Evolutionary conservation across 2,888 invertebrate species (phyloP).

Genomic region (Cryptosula pallasiana): DNA sequence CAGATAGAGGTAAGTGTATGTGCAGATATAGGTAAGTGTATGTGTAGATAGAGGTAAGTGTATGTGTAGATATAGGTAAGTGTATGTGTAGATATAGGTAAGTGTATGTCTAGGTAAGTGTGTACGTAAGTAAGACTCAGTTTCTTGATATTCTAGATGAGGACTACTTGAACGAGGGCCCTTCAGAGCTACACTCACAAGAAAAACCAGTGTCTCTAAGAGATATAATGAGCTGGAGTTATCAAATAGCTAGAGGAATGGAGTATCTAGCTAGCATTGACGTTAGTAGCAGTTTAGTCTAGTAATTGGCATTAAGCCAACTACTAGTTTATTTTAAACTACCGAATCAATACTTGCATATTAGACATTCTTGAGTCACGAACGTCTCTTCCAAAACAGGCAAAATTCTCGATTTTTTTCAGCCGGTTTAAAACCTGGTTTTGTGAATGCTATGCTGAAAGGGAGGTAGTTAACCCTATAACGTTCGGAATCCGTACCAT

Average conservation of each 20-base stretch:
- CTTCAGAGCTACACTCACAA: not conserved
- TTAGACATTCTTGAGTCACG: too few relatives aligned
- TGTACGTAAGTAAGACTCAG: too few relatives aligned
- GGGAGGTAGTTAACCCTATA: too few relatives aligned
- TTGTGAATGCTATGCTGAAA: too few relatives aligned
- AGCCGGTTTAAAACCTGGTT: too few relatives aligned
- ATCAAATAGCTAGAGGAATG: slow-evolving; percentile 91
- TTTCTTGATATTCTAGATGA: not conserved
- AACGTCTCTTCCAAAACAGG: too few relatives aligned
- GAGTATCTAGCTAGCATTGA: slow-evolving; percentile 84
- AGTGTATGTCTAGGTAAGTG: not conserved
- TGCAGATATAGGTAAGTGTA: not conserved
- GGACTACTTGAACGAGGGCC: slow-evolving; percentile 16
- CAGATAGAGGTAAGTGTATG: not conserved
- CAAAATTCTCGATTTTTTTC: too few relatives aligned
- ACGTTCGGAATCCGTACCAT: too few relatives aligned
- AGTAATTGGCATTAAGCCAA: too few relatives aligned
- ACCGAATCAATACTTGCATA: too few relatives aligned
- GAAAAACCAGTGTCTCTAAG: slow-evolving; percentile 58
- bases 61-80: not conserved
- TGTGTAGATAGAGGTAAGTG: not conserved
- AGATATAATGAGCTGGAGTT: slow-evolving; percentile 82
- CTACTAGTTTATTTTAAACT: too few relatives aligned
- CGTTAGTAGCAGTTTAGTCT: too few relatives aligned
- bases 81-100: not conserved